phyloP scores from a whole-genome alignment of 2,797 vertebrate species.

The Leptoclinus maculatus region DNA sequence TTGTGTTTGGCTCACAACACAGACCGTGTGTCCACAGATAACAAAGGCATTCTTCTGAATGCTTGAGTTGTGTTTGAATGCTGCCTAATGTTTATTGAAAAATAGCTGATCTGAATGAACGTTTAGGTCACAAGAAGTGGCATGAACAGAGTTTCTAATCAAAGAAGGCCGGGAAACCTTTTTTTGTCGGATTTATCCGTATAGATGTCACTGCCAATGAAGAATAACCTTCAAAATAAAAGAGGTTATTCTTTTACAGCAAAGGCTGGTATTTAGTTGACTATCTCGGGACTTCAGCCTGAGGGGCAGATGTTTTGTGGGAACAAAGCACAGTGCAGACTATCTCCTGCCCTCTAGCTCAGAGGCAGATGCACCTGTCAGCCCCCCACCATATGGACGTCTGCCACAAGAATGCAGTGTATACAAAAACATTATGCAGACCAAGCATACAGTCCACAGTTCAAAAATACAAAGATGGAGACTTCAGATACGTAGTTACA shows the following conservation, averaged over 20 bases:
- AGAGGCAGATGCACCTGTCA: constrained; percentile 81
- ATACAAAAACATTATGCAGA: constrained; percentile 44
- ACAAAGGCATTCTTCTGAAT: constrained; percentile 54
- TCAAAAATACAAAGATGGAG: constrained; percentile 11
- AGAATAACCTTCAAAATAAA: constrained; percentile 9
- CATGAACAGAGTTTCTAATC: constrained; percentile 16
- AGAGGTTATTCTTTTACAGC: background rate
- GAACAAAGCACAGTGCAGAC: constrained; percentile 71
- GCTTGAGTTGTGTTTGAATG: constrained; percentile 38
- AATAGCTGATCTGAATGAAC: constrained; percentile 31
- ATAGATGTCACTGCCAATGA: background rate
- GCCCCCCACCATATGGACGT: constrained; percentile 60
- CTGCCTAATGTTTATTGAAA: constrained; percentile 53
- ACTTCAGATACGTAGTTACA: constrained; percentile 16
- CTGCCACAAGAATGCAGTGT: constrained; percentile 55
- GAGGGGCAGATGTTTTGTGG: constrained; percentile 75
- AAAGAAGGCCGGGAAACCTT: background rate
- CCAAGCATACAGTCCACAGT: constrained; percentile 31
- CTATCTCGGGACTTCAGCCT: constrained; percentile 45
- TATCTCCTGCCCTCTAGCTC: constrained; percentile 71
- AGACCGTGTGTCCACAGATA: constrained; percentile 66
- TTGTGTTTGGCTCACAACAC: constrained; percentile 80
- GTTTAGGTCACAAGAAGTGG: constrained; percentile 43
- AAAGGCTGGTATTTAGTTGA: constrained; percentile 12
- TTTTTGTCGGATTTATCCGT: background rate